Conservation (phyloP, 2,113 vertebrate species). For the Clarias gariepinus region DNA sequence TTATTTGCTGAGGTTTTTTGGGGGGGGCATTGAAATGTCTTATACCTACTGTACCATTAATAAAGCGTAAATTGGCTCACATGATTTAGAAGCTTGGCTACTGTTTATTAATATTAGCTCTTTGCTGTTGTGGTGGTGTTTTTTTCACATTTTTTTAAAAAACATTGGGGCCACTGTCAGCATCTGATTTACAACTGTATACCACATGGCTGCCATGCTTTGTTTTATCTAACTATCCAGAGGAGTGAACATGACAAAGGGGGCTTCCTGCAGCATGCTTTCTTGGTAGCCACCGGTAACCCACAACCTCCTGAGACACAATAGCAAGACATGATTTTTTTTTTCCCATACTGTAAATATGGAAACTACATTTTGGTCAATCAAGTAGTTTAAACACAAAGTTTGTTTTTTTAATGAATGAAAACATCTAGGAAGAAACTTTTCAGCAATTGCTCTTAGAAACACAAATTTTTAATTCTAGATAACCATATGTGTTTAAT, state of each 20-base stretch:
- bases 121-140: background rate
- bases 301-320: slow-evolving; percentile 29
- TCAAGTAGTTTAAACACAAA: background rate
- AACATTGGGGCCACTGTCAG: slow-evolving; percentile 9
- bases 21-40: background rate
- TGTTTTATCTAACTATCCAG: slow-evolving; percentile 66
- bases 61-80: background rate
- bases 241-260: slow-evolving; percentile 58
- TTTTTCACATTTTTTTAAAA: background rate
- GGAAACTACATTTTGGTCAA: background rate
- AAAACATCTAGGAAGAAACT: background rate
- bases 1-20: background rate
- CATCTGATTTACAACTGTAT: slow-evolving; percentile 58
- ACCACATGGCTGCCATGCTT: slow-evolving; percentile 34
- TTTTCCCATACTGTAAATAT: background rate
- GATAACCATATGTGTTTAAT: background rate
- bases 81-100: background rate
- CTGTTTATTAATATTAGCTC: slow-evolving; percentile 3
- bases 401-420: background rate
- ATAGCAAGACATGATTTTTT: slow-evolving; percentile 10
- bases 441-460: background rate
- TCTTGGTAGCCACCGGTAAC: slow-evolving; percentile 52
- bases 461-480: background rate
- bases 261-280: slow-evolving; percentile 57
- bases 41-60: background rate